These are phyloP conservation scores for Platypus cylindrus DNA, from an alignment of 2,888 invertebrate species.

Conservation along the genomic window DNA sequence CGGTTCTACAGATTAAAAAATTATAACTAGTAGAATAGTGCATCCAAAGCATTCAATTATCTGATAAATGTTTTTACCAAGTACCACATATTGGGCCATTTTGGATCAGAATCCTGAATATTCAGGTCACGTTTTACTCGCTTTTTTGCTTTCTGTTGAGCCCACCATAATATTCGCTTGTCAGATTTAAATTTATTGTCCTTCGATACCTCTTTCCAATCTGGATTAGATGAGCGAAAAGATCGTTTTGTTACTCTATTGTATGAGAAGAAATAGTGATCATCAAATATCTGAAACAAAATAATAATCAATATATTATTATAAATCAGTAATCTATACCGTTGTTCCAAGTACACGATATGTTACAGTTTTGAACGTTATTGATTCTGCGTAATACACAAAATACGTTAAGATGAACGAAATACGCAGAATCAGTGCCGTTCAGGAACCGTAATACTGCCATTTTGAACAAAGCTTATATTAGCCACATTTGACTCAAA, in stretches of 20 bases:
- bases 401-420: too few relatives aligned
- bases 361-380: not conserved
- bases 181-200: slow-evolving; percentile 62
- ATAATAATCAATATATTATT: too few relatives aligned
- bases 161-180: slow-evolving; percentile 66
- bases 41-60: slow-evolving; percentile 1
- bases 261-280: slow-evolving; percentile 79
- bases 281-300: slow-evolving; percentile 66
- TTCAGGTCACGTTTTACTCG: slow-evolving; percentile 71
- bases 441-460: too few relatives aligned
- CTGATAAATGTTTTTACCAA: slow-evolving; percentile 61
- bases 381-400: not conserved
- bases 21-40: not conserved
- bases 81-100: slow-evolving; percentile 96
- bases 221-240: slow-evolving; percentile 50
- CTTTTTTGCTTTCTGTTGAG: slow-evolving; percentile 68
- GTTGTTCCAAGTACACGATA: not conserved
- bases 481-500: too few relatives aligned
- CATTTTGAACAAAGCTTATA: too few relatives aligned
- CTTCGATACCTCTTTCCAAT: slow-evolving; percentile 58
- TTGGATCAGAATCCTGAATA: slow-evolving; percentile 57
- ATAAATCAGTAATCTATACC: not conserved
- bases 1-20: slow-evolving; percentile 51
- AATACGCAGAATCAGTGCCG: too few relatives aligned
- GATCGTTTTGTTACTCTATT: slow-evolving; percentile 68